Base-by-base conservation (phyloP, 2,888 invertebrate species). In the Alsophila aescularia region DNA sequence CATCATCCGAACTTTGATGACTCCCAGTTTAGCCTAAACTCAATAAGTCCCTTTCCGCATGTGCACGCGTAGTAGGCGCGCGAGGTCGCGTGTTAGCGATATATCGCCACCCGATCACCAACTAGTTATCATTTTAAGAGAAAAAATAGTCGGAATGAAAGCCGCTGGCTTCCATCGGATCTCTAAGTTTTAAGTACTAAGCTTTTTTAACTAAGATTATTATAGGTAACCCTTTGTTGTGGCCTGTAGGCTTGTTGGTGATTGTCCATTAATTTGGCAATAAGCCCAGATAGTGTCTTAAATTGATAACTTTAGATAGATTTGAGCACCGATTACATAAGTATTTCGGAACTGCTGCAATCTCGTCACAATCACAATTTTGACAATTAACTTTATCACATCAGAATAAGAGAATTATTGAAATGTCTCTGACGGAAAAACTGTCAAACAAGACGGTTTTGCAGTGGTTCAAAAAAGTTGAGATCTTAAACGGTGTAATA, bases 111-210 rank as follows among this genome's bases (percentile, higher is more conserved):
- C n/a, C n/a, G n/a, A n/a, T n/a, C n/a, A n/a, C n/a, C n/a, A n/a
- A n/a, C n/a, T 66, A n/a, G n/a, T 77, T 77, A 75, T 60, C 77
- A 77, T 77, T 69, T 74, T 61, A 71, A 77, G 73, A 69, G 78
- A 80, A 79, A 78, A 75, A 79, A 77, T 73, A 73, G 54, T 60
- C 55, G 64, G 64, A 66, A 67, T 64, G 67, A 68, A 67, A 67
- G 58, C 79, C 67, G 48, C 54, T 44, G 64, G 69, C 68, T 64
- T 31, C 70, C 70, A 67, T 60, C 60, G 49, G 58, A 67, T 67
- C 67, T 66, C n/a, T 58, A 73, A 80, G 75, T 81, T 78, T 79
- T 79, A 81, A 81, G 79, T 77, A 77, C 67, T 67, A 62, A 60
- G 69, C 73, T 56, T 75, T 77, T 73, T n/a, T n/a, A n/a, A n/a